phyloP scores from a whole-genome alignment of 2,888 invertebrate species.

The Drosophila pseudotakahashii region DNA sequence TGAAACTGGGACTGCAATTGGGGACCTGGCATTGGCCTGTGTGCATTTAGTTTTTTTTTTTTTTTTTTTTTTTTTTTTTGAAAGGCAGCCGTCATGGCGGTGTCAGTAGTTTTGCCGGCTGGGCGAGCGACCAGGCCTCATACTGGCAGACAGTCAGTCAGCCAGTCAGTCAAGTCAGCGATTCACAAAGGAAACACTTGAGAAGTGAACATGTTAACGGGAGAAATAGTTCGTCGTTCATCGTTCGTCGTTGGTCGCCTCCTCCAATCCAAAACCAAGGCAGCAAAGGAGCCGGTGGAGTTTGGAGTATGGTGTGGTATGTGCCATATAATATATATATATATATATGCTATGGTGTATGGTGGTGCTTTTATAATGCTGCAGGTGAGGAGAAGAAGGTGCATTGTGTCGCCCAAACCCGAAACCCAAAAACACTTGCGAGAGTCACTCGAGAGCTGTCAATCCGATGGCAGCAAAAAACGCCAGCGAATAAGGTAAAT shows the following conservation, averaged over 20 bases:
- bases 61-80: slow-evolving; percentile 45
- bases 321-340: background rate
- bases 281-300: slow-evolving; percentile 11
- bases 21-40: slow-evolving; percentile 61
- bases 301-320: background rate
- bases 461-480: slow-evolving; percentile 45
- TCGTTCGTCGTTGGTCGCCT: slow-evolving; percentile 44
- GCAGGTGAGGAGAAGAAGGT: slow-evolving; percentile 37
- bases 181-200: slow-evolving; percentile 71
- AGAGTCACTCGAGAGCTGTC: slow-evolving; percentile 66
- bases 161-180: slow-evolving; percentile 37
- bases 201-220: slow-evolving; percentile 75
- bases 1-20: slow-evolving; percentile 26
- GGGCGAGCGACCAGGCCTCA: slow-evolving; percentile 52
- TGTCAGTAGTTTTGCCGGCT: slow-evolving; percentile 70
- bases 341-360: background rate
- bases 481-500: slow-evolving; percentile 50
- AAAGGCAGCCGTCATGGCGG: slow-evolving; percentile 72
- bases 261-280: slow-evolving; percentile 42
- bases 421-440: slow-evolving; percentile 58
- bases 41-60: slow-evolving; percentile 47
- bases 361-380: slow-evolving; percentile 6
- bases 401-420: slow-evolving; percentile 68
- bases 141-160: slow-evolving; percentile 64
- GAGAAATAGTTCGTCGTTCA: slow-evolving; percentile 72